Evolutionary conservation across 1,140 invertebrate genomes (phyloP), one percentile per base, ranked within the genome.

Genomic region (Zelostemma sp.): DNA sequence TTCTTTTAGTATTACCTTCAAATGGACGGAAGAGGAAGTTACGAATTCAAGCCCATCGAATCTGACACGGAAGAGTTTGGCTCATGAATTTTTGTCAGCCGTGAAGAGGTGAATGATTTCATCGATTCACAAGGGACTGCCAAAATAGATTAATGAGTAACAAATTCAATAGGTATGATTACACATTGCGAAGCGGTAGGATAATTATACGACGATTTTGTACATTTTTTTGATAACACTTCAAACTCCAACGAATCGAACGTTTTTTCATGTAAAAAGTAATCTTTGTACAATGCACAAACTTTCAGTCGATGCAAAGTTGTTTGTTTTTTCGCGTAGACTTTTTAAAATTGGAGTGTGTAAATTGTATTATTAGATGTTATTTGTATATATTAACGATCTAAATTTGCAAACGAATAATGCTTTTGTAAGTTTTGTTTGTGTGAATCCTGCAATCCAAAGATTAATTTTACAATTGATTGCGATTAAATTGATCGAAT

Each of bases 1-100:
- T 87, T 86, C 47, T 64, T 72, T 35, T 45, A 86, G 89, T 97
- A 94, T 84, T 97, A 94, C 79, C 88, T 99, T 41, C 93, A 96
- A 81, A 97, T 99, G 91, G 97, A 98, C 87, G 97, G 97, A 0
- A 88, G 95, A 71, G 97, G 97, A 55, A 86, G 87, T 11, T 98
- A 93, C 79, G 91, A 94, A 64, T 99, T 96, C 80, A 92, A 91
- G 56, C 86, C 87, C 49, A 99, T 99, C 66, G 93, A 96, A 76
- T 86, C 89, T 51, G 91, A 93, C 31, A 96, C 95, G 2, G 90
- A 93, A 82, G 93, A 97, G 82, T 98, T 97, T 83, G 97, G 97
- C 33, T 98, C 97, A 66, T 98, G 89, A 91, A 81, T 78, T 65
- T 49, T 74, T 57, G 48, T 67, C 46, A 72, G 59, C 59, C 68